These are phyloP conservation scores for Chydorus sphaericus DNA, from an alignment of 2,888 invertebrate species.

Conservation along the genomic window DNA sequence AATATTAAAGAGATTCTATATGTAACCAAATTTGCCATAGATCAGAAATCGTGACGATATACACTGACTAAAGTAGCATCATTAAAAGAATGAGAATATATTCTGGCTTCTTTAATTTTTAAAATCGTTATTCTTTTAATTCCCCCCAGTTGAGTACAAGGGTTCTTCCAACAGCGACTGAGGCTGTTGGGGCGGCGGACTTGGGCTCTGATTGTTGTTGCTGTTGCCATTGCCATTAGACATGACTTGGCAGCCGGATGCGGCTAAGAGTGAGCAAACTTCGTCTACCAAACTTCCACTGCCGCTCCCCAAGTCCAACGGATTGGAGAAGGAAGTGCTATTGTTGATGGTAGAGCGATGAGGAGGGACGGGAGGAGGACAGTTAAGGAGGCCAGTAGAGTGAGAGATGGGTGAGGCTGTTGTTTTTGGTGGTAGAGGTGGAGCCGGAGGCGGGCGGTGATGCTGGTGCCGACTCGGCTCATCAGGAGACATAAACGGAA, in stretches of 20 bases:
- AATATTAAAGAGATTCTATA: too few species aligned
- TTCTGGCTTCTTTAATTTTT: too few species aligned
- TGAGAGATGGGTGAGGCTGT: slow-evolving; percentile 18
- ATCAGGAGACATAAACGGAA: background rate
- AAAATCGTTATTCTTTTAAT: too few species aligned
- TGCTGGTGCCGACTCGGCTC: background rate
- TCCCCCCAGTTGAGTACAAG: too few species aligned
- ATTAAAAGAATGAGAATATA: too few species aligned
- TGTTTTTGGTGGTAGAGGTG: slow-evolving; percentile 24
- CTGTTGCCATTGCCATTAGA: slow-evolving; percentile 4
- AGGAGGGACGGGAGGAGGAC: slow-evolving; percentile 6
- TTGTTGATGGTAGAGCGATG: background rate
- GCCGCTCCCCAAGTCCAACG: background rate
- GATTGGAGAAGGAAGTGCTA: background rate
- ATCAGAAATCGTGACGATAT: too few species aligned
- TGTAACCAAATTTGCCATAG: too few species aligned
- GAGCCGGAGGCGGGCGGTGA: slow-evolving; percentile 20
- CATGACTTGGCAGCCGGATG: slow-evolving; percentile 13
- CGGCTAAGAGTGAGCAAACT: slow-evolving; percentile 11
- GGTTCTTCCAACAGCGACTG: too few species aligned
- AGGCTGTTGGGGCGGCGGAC: slow-evolving; percentile 1
- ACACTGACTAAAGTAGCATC: too few species aligned
- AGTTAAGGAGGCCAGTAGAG: slow-evolving; percentile 15
- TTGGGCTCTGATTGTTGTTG: background rate
- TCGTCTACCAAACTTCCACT: slow-evolving; percentile 13